These are phyloP conservation scores for Erethizon dorsatum DNA, from an alignment of 2,797 vertebrate species.

Conservation along the genomic window DNA sequence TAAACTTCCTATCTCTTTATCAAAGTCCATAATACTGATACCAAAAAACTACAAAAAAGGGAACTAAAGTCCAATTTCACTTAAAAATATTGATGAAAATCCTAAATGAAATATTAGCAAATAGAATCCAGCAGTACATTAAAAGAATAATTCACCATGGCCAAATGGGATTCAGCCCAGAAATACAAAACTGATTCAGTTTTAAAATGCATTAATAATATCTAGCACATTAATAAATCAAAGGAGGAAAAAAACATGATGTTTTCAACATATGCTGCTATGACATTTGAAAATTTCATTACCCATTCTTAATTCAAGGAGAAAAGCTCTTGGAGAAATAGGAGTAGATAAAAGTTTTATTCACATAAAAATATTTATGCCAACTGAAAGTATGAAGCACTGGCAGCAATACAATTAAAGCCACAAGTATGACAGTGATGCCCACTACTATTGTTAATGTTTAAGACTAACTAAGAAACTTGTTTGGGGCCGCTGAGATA, in stretches of 20 bases:
- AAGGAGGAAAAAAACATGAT: slow-evolving; percentile 73
- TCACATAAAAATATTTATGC: slow-evolving; percentile 39
- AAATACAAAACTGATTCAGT: slow-evolving; percentile 73
- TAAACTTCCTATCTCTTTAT: not conserved
- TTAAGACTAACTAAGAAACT: not conserved
- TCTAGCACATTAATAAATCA: slow-evolving; percentile 79
- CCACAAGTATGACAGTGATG: not conserved
- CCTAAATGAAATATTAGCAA: slow-evolving; percentile 77
- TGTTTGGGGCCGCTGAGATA: no score
- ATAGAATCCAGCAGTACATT: slow-evolving; percentile 66
- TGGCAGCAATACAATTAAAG: not conserved
- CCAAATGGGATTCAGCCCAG: slow-evolving; percentile 70
- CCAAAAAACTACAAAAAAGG: slow-evolving; percentile 26
- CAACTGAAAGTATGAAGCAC: not conserved
- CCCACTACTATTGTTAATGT: not conserved
- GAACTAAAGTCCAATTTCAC: slow-evolving; percentile 66
- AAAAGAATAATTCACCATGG: slow-evolving; percentile 71
- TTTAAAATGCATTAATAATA: slow-evolving; percentile 78
- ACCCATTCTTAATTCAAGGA: slow-evolving; percentile 59
- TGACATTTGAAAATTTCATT: slow-evolving; percentile 75
- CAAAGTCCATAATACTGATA: slow-evolving; percentile 1
- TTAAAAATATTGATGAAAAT: slow-evolving; percentile 68
- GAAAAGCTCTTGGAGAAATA: slow-evolving; percentile 70
- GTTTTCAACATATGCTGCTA: slow-evolving; percentile 77
- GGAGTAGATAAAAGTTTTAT: slow-evolving; percentile 48